Conservation (phyloP, 2,797 vertebrate species). For the Mormyrus hasselquistii region DNA sequence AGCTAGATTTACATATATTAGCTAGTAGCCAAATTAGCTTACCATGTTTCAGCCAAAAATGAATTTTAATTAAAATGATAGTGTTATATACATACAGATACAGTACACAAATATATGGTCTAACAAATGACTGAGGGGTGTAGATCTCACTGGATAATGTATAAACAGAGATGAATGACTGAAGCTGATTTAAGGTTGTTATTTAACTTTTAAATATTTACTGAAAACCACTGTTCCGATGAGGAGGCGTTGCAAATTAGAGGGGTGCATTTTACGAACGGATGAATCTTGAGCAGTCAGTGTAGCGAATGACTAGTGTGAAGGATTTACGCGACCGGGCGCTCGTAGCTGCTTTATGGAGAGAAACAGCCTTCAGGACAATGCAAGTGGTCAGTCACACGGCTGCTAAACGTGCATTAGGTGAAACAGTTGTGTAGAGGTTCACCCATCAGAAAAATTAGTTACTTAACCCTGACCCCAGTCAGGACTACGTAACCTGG, state of each 20-base stretch:
- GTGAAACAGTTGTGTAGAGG: neutral
- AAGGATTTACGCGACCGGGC: neutral
- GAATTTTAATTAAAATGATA: neutral
- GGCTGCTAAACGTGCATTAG: neutral
- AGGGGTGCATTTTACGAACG: neutral
- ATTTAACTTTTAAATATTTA: slow-evolving; percentile 7
- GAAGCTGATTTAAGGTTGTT: neutral
- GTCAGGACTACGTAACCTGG: neutral
- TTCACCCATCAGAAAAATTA: neutral
- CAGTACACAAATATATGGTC: neutral
- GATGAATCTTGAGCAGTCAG: neutral
- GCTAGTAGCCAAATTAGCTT: neutral
- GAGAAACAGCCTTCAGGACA: neutral
- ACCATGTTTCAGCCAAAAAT: neutral
- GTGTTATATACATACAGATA: neutral
- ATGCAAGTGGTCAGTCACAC: neutral
- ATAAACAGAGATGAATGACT: neutral
- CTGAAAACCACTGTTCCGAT: neutral
- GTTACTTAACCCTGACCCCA: neutral
- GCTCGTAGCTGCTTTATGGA: neutral
- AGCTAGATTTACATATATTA: neutral
- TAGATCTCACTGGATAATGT: neutral
- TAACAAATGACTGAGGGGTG: neutral
- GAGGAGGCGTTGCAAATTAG: neutral
- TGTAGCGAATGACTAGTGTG: neutral